These are phyloP conservation scores for Brachyptera risi DNA, from an alignment of 2,888 invertebrate species.

Conservation along the genomic window DNA sequence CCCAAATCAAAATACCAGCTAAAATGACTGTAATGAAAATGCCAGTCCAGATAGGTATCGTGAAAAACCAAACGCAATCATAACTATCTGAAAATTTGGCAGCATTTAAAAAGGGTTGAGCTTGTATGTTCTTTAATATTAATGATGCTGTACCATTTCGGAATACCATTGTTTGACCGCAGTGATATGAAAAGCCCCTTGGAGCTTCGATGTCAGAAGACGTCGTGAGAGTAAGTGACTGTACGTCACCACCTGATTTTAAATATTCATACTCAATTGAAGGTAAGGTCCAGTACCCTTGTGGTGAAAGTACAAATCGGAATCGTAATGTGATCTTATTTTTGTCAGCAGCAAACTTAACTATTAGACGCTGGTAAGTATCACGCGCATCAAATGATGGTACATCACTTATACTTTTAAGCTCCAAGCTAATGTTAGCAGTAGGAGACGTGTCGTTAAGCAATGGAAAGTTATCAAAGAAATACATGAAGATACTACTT, in stretches of 20 bases:
- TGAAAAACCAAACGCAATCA: constrained; percentile 90
- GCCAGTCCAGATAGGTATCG: constrained; percentile 85
- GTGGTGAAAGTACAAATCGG: neutral
- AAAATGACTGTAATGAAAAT: constrained; percentile 77
- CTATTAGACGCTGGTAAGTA: neutral
- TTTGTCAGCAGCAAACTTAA: neutral
- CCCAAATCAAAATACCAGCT: constrained; percentile 75
- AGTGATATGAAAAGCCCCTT: constrained; percentile 37
- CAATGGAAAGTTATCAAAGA: neutral
- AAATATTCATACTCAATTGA: neutral
- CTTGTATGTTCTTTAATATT: constrained; percentile 36
- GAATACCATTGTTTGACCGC: constrained; percentile 34
- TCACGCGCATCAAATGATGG: neutral
- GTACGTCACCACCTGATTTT: neutral
- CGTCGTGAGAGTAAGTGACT: neutral
- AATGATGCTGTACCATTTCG: constrained; percentile 14
- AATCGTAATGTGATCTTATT: constrained; percentile 2
- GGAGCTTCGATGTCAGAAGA: constrained; percentile 36
- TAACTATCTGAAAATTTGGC: constrained; percentile 64
- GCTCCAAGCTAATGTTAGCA: neutral
- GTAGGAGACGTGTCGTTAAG: neutral
- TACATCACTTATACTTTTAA: neutral
- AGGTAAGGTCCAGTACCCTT: neutral
- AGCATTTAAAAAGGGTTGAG: constrained; percentile 25
- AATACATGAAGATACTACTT: constrained; percentile 10